These are phyloP conservation scores for Polymixis flavicincta DNA, from an alignment of 2,888 invertebrate species.

Conservation along the genomic window DNA sequence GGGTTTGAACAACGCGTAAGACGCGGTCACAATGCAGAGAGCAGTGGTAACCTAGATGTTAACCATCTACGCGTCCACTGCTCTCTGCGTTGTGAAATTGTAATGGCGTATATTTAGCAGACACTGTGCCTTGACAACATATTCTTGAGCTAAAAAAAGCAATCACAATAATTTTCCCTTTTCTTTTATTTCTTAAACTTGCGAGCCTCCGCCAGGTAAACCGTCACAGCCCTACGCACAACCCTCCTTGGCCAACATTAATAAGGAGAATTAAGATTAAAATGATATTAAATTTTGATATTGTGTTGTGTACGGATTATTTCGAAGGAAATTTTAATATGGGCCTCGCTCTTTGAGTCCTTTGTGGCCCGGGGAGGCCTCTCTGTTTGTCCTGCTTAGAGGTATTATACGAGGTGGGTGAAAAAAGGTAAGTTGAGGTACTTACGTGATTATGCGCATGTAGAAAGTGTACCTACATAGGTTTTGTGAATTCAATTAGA, in stretches of 20 bases:
- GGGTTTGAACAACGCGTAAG: no score
- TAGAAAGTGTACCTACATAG: not conserved
- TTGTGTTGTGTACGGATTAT: conserved; percentile 90
- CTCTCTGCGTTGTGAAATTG: not conserved
- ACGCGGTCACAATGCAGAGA: no score
- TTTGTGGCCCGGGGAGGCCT: conserved; percentile 68
- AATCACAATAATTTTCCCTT: not conserved
- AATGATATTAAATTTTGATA: conserved; percentile 91
- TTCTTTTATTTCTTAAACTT: not conserved
- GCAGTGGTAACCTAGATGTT: no score
- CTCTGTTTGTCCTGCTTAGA: conserved; percentile 60
- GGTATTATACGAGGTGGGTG: conserved; percentile 48
- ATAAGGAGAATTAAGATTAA: conserved; percentile 90
- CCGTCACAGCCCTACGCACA: conserved; percentile 65
- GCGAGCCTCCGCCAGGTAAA: conserved; percentile 38
- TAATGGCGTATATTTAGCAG: not conserved
- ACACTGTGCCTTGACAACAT: not conserved
- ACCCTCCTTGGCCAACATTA: conserved; percentile 87
- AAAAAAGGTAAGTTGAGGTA: conserved; percentile 46
- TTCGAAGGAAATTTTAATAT: conserved; percentile 88
- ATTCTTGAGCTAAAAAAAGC: not conserved
- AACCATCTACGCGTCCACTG: no score
- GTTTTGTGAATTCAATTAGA: not conserved
- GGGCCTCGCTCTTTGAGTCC: conserved; percentile 81
- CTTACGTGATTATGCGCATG: conserved; percentile 9